Percentiles rank a stretch among this genome's conserved stretches.
Evolutionary conservation across 1,140 invertebrate species (phyloP).

Genomic region (Drosophila tropicalis): DNA sequence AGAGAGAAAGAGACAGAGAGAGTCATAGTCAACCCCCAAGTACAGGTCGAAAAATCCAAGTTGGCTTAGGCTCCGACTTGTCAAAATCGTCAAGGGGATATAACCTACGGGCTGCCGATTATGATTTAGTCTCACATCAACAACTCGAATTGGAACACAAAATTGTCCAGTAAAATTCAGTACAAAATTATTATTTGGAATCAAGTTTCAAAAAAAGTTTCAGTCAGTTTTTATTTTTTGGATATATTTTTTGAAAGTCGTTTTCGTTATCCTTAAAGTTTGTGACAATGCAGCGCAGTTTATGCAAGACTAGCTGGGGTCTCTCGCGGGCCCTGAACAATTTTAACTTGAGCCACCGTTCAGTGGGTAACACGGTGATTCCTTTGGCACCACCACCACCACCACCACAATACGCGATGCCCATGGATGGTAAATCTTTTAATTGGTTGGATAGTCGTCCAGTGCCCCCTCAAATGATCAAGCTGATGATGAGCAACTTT

Average conservation of each 20-base stretch:
- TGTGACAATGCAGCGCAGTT: conserved; percentile 1
- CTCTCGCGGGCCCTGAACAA: background rate
- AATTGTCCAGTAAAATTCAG: background rate
- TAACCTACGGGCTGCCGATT: background rate
- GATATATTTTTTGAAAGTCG: background rate
- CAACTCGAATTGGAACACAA: background rate
- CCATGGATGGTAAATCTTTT: background rate
- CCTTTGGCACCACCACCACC: background rate
- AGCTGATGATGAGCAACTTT: background rate
- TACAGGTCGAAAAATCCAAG: background rate
- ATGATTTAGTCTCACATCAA: background rate
- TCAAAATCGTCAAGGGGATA: background rate
- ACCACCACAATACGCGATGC: background rate
- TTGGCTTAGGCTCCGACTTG: background rate
- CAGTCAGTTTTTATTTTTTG: background rate
- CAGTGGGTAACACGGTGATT: background rate
- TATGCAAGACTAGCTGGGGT: background rate
- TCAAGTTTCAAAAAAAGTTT: background rate
- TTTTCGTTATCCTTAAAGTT: background rate
- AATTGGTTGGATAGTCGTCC: background rate
- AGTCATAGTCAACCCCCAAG: too few relatives aligned
- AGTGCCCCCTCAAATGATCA: background rate
- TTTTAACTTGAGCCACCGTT: background rate
- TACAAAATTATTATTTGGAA: background rate
- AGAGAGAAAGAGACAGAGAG: background rate